phyloP scores from a whole-genome alignment of 2,888 invertebrate genomes.

The Pharmacophagus antenor region DNA sequence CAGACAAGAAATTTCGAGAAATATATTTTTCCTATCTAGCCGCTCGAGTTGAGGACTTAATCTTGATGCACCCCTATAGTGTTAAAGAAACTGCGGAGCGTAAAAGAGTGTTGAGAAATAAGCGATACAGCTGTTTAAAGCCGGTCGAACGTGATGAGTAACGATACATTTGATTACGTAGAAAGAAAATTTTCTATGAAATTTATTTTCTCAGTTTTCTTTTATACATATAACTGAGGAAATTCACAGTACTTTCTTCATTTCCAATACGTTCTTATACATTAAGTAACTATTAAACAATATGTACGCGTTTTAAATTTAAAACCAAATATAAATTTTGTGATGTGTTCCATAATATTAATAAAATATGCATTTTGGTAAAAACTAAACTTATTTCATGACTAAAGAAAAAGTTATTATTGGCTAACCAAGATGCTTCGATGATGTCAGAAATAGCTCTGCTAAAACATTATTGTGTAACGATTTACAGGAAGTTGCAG shows the following conservation, averaged over 20 bases:
- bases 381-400: no score
- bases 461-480: no score
- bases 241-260: neutral
- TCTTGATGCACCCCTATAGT: slow-evolving; percentile 60
- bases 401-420: no score
- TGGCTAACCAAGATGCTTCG: no score
- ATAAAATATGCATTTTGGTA: neutral
- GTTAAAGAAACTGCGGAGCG: slow-evolving; percentile 46
- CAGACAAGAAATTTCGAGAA: slow-evolving; percentile 68
- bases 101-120: slow-evolving; percentile 40
- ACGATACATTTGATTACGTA: neutral
- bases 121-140: slow-evolving; percentile 55
- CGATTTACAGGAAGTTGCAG: no score
- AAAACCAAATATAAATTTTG: no score
- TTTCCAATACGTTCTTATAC: no score
- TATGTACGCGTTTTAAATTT: neutral
- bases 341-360: neutral
- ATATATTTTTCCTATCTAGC: slow-evolving; percentile 67
- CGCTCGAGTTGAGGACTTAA: slow-evolving; percentile 50
- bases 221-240: neutral
- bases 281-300: neutral
- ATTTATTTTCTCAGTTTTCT: neutral
- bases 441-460: no score
- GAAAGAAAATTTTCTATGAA: neutral
- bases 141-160: slow-evolving; percentile 42